Evolutionary conservation across 2,888 invertebrate species (phyloP), one percentile per base, ranked within the genome.

Genomic region (Drosophila fungiperda): DNA sequence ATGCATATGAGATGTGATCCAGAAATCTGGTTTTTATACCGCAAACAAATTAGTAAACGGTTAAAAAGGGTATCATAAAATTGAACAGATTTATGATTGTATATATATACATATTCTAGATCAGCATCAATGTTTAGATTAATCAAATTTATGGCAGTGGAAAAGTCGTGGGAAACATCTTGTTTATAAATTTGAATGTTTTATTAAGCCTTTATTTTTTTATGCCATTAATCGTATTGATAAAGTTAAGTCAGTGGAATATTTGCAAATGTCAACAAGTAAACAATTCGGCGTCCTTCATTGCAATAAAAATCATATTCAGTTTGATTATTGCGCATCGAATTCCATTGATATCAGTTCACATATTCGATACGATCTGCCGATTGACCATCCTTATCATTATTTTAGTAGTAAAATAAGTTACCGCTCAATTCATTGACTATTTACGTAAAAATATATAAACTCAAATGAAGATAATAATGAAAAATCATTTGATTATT

Each of bases 11-110:
- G 40, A 15, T 52, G 29, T 38, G 59, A 63, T 73, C 68, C 66
- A 77, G 73, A 69, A 53, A 73, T 54, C 73, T 61, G 36, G 77
- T 77, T 77, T 68, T 42, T 15, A 38, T 35, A 15, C 23, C 45
- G 20, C 17, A 20, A 35, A 53, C 35, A 8, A 23, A 35, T 53
- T 35, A 15, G 8, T n/a, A 20, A 20, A 15, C 33, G 8, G 8
- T 15, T 33, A 4, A 52, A 52, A 20, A 33, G 20, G 20, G 8
- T 8, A 52, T 4, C 15, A 26, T 20, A 32, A 52, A 33, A 15
- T 12, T 8, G 8, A 4, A 8, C 4, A 45, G 23, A 23, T 45
- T 45, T 23, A 8, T 15, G 8, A 8, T 23, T 15, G 8, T 45
- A 45, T 23, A 15, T 20, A 20, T 20, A 38, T 17, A 15, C 6